Evolutionary conservation across 2,888 invertebrate genomes (phyloP).

Genomic region (Acleris holmiana): DNA sequence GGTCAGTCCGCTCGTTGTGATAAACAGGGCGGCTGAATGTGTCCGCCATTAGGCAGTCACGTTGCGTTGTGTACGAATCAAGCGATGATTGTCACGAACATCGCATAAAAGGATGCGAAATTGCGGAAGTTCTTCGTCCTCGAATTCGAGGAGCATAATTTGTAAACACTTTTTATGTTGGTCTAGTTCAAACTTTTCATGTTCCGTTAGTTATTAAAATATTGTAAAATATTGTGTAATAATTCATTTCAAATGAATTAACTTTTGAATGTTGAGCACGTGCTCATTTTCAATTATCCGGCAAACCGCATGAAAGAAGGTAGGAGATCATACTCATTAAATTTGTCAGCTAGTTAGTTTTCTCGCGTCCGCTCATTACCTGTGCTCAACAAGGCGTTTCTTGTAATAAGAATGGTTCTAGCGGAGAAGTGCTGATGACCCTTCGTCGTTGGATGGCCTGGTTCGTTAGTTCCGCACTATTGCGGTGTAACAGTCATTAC

Average conservation of each 20-base stretch:
- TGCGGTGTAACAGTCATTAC: conserved; percentile 57
- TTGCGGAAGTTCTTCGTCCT: conserved; percentile 36
- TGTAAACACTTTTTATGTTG: background rate
- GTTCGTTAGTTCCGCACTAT: conserved; percentile 62
- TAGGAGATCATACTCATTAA: conserved; percentile 11
- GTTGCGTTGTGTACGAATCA: conserved; percentile 47
- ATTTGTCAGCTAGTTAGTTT: conserved; percentile 26
- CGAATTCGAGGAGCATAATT: conserved; percentile 11
- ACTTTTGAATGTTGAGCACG: conserved; percentile 1
- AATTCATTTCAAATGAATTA: background rate
- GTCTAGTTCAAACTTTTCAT: background rate
- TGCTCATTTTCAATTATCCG: conserved; percentile 17
- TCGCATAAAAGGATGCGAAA: conserved; percentile 40
- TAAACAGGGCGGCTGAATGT: conserved; percentile 14
- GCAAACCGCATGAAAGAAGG: background rate
- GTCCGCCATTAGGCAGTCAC: conserved; percentile 45
- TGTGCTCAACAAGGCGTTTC: conserved; percentile 55
- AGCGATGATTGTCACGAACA: conserved; percentile 45
- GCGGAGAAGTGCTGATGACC: conserved; percentile 46
- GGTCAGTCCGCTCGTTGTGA: conserved; percentile 12
- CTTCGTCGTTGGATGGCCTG: conserved; percentile 44
- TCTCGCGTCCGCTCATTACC: conserved; percentile 42
- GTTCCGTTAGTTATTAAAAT: background rate
- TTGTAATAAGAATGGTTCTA: conserved; percentile 48
- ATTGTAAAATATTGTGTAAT: too few species aligned